Evolutionary conservation across 2,888 invertebrate genomes (phyloP).

Genomic region (Noctua janthe): DNA sequence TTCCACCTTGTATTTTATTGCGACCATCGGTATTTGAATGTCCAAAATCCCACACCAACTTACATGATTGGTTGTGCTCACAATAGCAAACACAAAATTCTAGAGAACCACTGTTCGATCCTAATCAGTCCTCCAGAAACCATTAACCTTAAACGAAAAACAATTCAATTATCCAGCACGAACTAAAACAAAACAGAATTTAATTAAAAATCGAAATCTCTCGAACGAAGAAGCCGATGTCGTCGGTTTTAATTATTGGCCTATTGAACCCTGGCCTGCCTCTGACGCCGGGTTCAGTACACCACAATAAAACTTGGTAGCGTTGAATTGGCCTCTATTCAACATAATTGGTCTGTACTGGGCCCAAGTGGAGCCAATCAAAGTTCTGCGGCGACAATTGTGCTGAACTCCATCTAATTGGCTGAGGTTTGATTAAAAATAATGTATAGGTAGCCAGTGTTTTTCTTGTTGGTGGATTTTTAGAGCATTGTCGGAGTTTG

Average conservation of each 20-base stretch:
- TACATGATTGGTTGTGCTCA: neutral
- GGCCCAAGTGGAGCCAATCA: constrained; percentile 82
- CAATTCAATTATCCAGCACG: constrained; percentile 64
- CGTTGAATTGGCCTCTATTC: constrained; percentile 86
- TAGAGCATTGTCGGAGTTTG: constrained; percentile 27
- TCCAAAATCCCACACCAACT: neutral
- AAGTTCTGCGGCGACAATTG: constrained; percentile 86
- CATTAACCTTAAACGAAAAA: constrained; percentile 33
- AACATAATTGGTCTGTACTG: constrained; percentile 86
- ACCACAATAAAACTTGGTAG: constrained; percentile 85
- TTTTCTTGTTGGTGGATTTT: constrained; percentile 52
- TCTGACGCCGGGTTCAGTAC: constrained; percentile 82
- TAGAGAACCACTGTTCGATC: neutral
- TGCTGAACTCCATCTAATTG: constrained; percentile 81
- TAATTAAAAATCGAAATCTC: constrained; percentile 85
- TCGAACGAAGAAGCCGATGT: constrained; percentile 78
- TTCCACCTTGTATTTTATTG: neutral
- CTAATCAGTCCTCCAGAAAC: constrained; percentile 27
- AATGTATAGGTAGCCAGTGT: constrained; percentile 62
- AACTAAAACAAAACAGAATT: constrained; percentile 82
- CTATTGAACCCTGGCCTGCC: constrained; percentile 83
- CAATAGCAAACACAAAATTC: neutral
- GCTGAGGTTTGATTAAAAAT: constrained; percentile 80
- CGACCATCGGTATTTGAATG: neutral
- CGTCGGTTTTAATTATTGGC: constrained; percentile 88